A percentile compares a stretch with the other conserved stretches of the same genome.
phyloP scores from a whole-genome alignment of 2,113 vertebrate genomes.

The Paradoxurus hermaphroditus region DNA sequence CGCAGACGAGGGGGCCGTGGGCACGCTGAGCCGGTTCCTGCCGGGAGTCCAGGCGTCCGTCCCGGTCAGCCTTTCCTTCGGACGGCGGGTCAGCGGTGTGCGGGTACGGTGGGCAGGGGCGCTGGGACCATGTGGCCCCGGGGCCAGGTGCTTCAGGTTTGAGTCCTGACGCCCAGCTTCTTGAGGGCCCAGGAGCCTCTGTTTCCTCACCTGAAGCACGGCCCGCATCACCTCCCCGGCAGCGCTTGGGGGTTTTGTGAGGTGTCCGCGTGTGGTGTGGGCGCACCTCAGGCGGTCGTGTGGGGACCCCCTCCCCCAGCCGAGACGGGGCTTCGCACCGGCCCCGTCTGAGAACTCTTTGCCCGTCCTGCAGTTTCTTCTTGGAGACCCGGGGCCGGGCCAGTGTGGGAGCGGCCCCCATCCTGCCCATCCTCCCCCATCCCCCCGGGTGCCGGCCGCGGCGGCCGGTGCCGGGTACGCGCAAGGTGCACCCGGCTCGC shows the following conservation, averaged over 20 bases:
- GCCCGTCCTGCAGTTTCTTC: not conserved
- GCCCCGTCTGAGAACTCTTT: not conserved
- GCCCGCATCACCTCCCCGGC: accelerated
- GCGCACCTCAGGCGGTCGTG: not conserved
- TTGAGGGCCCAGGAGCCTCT: not conserved
- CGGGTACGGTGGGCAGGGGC: too few species aligned
- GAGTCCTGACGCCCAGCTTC: not conserved
- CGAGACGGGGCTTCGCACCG: not conserved
- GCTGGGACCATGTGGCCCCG: not conserved
- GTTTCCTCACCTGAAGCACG: too few species aligned
- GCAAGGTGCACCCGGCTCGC: not conserved
- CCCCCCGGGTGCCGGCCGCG: not conserved
- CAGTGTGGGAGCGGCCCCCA: not conserved
- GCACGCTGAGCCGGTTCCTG: accelerated
- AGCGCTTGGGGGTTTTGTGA: not conserved
- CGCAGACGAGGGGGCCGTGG: not conserved
- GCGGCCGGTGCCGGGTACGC: not conserved
- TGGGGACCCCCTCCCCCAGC: not conserved
- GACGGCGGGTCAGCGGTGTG: not conserved
- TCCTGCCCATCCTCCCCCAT: not conserved
- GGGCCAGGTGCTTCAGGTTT: not conserved
- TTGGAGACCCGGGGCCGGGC: not conserved
- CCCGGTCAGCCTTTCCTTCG: accelerated
- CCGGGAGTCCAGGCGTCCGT: not conserved
- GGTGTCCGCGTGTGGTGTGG: accelerated